Conservation (phyloP, 1,140 invertebrate species). For the Trinorchestia longiramus region DNA sequence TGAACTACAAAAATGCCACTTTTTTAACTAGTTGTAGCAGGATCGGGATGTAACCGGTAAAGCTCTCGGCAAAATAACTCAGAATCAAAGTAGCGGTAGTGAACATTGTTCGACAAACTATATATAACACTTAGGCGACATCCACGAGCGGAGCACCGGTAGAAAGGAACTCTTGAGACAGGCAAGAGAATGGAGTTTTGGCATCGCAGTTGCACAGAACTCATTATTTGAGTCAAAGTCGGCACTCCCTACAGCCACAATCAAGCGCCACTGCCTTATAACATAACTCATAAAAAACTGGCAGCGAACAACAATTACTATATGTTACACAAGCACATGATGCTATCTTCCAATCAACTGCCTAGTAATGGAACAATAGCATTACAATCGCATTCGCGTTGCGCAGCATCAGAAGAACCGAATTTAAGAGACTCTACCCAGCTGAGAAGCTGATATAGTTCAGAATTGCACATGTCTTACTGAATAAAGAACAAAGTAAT, state of each 20-base stretch:
- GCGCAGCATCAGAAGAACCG: background rate
- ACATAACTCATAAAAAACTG: background rate
- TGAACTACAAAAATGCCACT: background rate
- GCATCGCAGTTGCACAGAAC: background rate
- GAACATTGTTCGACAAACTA: background rate
- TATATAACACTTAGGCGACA: background rate
- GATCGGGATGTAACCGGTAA: background rate
- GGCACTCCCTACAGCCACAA: background rate
- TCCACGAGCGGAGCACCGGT: background rate
- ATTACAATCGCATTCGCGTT: background rate
- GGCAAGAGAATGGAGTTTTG: background rate
- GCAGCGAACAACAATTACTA: conserved; percentile 22
- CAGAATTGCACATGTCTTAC: background rate
- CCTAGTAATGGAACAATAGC: conserved; percentile 21
- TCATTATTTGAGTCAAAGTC: conserved; percentile 17
- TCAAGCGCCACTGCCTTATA: conserved; percentile 31
- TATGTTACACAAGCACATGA: conserved; percentile 19
- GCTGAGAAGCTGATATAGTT: background rate
- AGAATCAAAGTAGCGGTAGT: background rate
- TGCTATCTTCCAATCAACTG: conserved; percentile 18
- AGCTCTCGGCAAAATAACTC: background rate
- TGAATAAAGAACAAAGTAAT: background rate
- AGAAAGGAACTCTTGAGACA: background rate
- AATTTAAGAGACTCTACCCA: background rate
- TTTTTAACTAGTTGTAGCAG: background rate